phyloP scores from a whole-genome alignment of 2,113 vertebrate genomes.

The Ailuropoda melanoleuca region DNA sequence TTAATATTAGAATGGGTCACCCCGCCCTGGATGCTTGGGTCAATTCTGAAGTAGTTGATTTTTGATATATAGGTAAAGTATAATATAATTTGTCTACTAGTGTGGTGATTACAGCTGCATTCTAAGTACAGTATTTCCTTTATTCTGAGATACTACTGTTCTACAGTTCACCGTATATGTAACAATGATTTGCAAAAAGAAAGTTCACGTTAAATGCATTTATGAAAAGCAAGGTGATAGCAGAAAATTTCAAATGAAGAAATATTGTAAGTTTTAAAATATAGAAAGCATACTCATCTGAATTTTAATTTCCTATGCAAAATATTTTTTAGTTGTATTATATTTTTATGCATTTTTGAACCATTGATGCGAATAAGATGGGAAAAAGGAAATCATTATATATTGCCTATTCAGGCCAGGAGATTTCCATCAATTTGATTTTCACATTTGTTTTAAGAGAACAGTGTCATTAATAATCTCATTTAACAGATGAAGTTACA shows the following conservation, averaged over 20 bases:
- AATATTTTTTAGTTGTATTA: not conserved
- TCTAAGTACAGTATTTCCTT: not conserved
- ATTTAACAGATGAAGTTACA: not conserved
- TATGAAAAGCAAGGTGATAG: not conserved
- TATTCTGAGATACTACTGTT: not conserved
- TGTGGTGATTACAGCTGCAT: not conserved
- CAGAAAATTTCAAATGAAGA: not conserved
- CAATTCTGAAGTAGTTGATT: not conserved
- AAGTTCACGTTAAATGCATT: not conserved
- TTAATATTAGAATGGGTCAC: not conserved
- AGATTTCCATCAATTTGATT: not conserved
- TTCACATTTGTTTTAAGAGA: not conserved
- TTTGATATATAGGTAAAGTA: not conserved
- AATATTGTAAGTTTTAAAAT: not conserved
- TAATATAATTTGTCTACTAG: not conserved
- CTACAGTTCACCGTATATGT: not conserved
- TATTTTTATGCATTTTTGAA: not conserved
- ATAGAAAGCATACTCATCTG: not conserved
- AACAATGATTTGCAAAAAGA: not conserved
- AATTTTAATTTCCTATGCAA: not conserved
- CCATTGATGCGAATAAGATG: not conserved
- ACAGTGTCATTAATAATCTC: not conserved
- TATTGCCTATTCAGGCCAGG: not conserved
- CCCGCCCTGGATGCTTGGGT: not conserved
- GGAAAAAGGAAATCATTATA: not conserved